phyloP scores from a whole-genome alignment of 2,888 invertebrate species.

The Erebia epiphron region DNA sequence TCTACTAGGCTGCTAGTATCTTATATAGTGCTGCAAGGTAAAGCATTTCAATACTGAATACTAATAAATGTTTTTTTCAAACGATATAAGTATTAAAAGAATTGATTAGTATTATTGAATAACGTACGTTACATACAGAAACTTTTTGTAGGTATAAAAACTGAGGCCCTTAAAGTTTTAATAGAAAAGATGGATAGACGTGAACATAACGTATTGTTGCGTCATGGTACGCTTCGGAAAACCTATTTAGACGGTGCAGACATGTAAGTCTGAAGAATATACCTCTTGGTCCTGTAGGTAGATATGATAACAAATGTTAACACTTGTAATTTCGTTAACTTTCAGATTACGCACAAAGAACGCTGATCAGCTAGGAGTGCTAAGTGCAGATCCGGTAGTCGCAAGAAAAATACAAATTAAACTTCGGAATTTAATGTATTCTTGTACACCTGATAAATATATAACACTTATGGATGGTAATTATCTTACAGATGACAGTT shows the following conservation, averaged over 20 bases:
- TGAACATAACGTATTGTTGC: conserved; percentile 56
- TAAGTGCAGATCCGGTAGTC: conserved; percentile 63
- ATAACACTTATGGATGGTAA: conserved; percentile 58
- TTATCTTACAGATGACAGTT: not conserved
- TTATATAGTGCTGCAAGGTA: conserved; percentile 62
- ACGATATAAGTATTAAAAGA: not conserved
- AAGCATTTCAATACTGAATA: not conserved
- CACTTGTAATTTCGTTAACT: not conserved
- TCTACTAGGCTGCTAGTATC: conserved; percentile 57
- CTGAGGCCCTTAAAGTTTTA: conserved; percentile 58
- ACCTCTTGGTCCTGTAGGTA: no score
- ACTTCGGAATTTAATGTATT: conserved; percentile 56
- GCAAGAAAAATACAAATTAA: conserved; percentile 70
- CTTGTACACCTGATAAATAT: conserved; percentile 50
- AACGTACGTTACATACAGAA: not conserved
- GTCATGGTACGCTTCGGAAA: conserved; percentile 67
- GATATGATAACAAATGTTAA: no score
- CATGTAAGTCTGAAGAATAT: conserved; percentile 46
- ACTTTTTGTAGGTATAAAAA: conserved; percentile 55
- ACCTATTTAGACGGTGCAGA: conserved; percentile 60
- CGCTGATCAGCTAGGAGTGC: conserved; percentile 57
- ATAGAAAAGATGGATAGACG: conserved; percentile 55
- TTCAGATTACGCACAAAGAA: conserved; percentile 62
- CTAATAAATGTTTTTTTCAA: not conserved
- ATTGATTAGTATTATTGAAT: not conserved